Evolutionary conservation across 2,113 vertebrate genomes (phyloP).

Genomic region (Thamnaconus septentrionalis): DNA sequence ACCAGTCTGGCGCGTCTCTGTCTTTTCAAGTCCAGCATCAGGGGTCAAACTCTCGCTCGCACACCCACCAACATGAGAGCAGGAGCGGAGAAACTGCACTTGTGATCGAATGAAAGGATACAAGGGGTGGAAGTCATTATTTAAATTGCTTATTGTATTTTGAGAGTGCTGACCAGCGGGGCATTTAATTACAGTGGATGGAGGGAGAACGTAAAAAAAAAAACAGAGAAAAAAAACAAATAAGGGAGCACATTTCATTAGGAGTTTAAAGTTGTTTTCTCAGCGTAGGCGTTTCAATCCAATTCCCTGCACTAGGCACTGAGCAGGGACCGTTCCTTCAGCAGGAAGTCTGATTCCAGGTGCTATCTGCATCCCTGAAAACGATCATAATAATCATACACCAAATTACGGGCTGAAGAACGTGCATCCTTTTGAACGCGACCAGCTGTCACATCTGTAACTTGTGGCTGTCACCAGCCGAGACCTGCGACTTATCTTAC

Average conservation of each 20-base stretch:
- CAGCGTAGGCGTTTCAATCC: too few relatives aligned
- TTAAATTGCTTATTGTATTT: too few relatives aligned
- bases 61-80: neutral
- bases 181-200: too few relatives aligned
- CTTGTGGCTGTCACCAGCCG: neutral
- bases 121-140: neutral
- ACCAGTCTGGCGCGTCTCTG: slow-evolving; percentile 19
- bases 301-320: too few relatives aligned
- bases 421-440: slow-evolving; percentile 2
- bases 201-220: too few relatives aligned
- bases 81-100: neutral
- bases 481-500: neutral
- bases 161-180: too few relatives aligned
- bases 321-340: neutral
- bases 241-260: too few relatives aligned
- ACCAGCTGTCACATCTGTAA: neutral
- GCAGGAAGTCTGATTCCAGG: neutral
- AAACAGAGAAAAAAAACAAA: too few relatives aligned
- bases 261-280: too few relatives aligned
- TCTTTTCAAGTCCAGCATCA: slow-evolving; percentile 32
- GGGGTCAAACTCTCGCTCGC: slow-evolving; percentile 21
- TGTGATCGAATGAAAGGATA: neutral
- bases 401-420: neutral
- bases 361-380: neutral
- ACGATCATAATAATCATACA: too few relatives aligned